phyloP scores from a whole-genome alignment of 2,888 invertebrate species.

The Ptilodon capucinus region DNA sequence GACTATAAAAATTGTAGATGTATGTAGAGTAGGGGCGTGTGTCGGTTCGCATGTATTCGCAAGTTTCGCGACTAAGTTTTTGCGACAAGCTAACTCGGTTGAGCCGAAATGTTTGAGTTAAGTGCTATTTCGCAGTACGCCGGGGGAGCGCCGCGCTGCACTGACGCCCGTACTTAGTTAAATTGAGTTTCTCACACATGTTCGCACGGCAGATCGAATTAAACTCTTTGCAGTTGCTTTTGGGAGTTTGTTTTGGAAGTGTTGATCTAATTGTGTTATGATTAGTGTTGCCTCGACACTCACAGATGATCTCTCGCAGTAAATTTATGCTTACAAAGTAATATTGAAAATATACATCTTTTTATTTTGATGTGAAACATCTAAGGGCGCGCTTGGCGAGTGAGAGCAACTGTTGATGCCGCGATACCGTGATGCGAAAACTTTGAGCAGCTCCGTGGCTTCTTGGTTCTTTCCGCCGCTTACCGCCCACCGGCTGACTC shows the following conservation, averaged over 20 bases:
- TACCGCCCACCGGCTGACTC: no score
- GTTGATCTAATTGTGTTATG: background rate
- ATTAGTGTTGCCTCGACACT: no score
- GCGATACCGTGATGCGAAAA: no score
- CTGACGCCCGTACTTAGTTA: slow-evolving; percentile 37
- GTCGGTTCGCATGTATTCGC: slow-evolving; percentile 12
- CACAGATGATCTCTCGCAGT: no score
- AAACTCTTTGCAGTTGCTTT: slow-evolving; percentile 17
- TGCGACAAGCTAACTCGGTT: slow-evolving; percentile 66
- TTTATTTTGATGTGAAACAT: no score
- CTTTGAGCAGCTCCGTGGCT: no score
- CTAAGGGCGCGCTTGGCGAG: no score
- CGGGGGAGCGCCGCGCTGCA: slow-evolving; percentile 35
- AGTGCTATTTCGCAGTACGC: slow-evolving; percentile 53
- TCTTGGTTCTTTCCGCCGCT: no score
- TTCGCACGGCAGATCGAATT: slow-evolving; percentile 37
- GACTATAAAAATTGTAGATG: slow-evolving; percentile 9
- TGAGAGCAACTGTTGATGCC: no score
- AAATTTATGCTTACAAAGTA: no score
- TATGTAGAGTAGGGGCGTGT: background rate
- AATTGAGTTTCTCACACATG: slow-evolving; percentile 38
- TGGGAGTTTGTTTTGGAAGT: slow-evolving; percentile 3
- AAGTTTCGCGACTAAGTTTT: slow-evolving; percentile 54
- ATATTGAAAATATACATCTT: no score
- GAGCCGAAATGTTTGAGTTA: slow-evolving; percentile 55